Percentiles rank a stretch among this genome's conserved stretches.
Conservation (phyloP, 2,113 vertebrate species). For the Oreocharis arfaki region DNA sequence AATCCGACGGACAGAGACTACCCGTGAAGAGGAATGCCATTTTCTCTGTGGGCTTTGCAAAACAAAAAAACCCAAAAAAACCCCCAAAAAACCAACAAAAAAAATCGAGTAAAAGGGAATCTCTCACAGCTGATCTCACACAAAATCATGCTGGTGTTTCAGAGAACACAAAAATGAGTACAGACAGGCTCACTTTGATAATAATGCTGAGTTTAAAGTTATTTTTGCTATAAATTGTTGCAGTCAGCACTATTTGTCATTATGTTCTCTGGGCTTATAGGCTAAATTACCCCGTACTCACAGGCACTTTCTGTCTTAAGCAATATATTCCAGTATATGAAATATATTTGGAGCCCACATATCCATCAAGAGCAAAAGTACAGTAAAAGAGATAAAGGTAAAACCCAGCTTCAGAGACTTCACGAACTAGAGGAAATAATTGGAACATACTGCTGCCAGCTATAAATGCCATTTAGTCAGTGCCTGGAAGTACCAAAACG, state of each 20-base stretch:
- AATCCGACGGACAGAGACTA: neutral
- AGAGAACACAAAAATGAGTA: neutral
- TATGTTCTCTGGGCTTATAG: neutral
- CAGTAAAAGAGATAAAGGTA: neutral
- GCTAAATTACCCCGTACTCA: neutral
- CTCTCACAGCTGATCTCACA: neutral
- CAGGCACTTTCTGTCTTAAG: neutral
- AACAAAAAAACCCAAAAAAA: neutral
- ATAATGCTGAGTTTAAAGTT: neutral
- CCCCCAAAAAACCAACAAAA: neutral
- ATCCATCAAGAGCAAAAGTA: neutral
- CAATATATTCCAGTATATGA: neutral
- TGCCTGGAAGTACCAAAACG: neutral
- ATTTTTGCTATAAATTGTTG: neutral
- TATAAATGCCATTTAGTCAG: neutral
- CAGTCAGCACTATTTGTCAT: slow-evolving; percentile 14
- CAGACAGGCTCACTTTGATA: neutral
- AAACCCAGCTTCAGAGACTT: slow-evolving; percentile 1
- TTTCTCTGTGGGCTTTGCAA: neutral
- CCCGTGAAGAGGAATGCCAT: neutral
- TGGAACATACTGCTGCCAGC: neutral
- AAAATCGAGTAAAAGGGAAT: neutral
- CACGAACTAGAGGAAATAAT: neutral
- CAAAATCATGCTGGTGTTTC: neutral
- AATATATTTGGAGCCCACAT: neutral